Evolutionary conservation across 1,140 invertebrate genomes (phyloP), one percentile per base, ranked within the genome.

Genomic region (Heliconius melpomene): DNA sequence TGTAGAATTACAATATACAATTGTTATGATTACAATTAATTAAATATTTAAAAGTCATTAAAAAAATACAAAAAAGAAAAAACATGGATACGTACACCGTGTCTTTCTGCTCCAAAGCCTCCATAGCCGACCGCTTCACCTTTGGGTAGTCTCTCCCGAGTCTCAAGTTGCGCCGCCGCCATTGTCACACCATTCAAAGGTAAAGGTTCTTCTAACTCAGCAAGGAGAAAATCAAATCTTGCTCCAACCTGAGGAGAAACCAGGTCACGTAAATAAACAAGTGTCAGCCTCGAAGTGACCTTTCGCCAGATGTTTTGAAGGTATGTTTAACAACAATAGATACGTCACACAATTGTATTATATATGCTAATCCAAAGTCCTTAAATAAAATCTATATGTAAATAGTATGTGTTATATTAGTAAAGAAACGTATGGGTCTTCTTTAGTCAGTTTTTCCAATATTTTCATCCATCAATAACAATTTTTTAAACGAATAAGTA

Each of bases 181-280:
- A 93, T 90, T 2, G 76, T 90, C 52, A 82, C 83, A 66, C 84
- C 86, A 74, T 94, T 84, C 46, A 94, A 72, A 3, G 85, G 84
- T 23, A 94, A 79, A 3, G 91, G 90, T 18, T 88, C 79, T 29
- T 85, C 88, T 38, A 94, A 78, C 79, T 94, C 93, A 2, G 86
- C 93, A 23, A 94, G 76, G 26, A 94, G 75, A 82, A 91, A 93
- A 85, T 94, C 93, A 83, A 85, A 93, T n/a, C 86, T 82, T 3
- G 93, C 91, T 72, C 84, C 89, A 23, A 94, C 90, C 93, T 94
- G 76, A 26, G 23, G 29, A 72, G 9, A 79, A 81, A 77, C 46
- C 26, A 74, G 29, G 38, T 72, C 71, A 54, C 23, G 9, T 73
- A 38, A 81, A 79, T 26, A 32, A 13, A 73, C 54, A 18, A 3